These are phyloP conservation scores for Sitta europaea DNA, from an alignment of 2,113 vertebrate species.

Conservation along the genomic window DNA sequence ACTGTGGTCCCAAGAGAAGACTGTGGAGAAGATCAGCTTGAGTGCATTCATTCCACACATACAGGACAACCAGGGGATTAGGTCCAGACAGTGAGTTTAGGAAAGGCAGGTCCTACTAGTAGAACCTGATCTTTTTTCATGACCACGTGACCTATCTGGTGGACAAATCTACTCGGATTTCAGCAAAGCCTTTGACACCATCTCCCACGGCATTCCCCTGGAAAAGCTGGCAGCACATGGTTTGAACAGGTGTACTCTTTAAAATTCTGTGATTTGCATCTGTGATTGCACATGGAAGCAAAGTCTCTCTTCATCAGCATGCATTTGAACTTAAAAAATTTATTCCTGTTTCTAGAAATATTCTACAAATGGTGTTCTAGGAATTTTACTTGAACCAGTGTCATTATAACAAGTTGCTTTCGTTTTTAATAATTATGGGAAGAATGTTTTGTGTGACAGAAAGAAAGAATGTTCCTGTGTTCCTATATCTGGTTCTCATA, in stretches of 20 bases:
- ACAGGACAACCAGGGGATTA: neutral
- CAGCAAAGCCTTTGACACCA: neutral
- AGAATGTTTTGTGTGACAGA: neutral
- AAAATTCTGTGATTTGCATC: neutral
- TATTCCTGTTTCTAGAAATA: neutral
- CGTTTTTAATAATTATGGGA: neutral
- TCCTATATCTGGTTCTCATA: neutral
- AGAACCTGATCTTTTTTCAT: neutral
- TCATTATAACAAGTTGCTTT: neutral
- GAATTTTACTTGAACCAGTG: neutral
- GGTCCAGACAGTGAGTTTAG: neutral
- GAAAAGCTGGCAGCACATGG: neutral
- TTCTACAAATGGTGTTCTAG: neutral
- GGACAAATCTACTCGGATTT: neutral
- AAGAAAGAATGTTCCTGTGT: neutral
- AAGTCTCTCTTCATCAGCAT: neutral
- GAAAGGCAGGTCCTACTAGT: neutral
- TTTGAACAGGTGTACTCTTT: neutral
- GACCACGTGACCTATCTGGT: neutral
- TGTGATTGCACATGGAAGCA: neutral
- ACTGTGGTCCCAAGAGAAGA: neutral
- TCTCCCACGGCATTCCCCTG: neutral
- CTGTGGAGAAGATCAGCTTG: neutral
- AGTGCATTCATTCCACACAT: neutral
- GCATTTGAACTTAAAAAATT: neutral